Conservation (phyloP, 2,797 vertebrate species). For the Chanos chanos region DNA sequence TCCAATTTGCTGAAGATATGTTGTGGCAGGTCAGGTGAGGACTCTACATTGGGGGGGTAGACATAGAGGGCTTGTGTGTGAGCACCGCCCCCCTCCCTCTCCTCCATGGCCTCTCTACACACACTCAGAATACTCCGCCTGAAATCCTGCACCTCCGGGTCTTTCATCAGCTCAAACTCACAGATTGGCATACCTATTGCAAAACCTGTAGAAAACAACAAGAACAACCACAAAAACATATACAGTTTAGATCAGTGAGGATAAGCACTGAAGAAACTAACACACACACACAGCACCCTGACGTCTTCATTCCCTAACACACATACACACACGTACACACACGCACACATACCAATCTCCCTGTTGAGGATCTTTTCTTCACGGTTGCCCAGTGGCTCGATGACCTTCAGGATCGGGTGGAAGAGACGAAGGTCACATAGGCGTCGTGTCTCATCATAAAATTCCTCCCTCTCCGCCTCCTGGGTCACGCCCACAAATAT, state of each 20-base stretch:
- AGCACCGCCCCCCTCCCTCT: slow-evolving; percentile 66
- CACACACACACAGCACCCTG: not conserved
- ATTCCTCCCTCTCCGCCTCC: slow-evolving; percentile 78
- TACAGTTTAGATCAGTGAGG: not conserved
- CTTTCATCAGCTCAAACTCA: slow-evolving; percentile 72
- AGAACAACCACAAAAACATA: not conserved
- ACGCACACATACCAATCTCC: slow-evolving; percentile 67
- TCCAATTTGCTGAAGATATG: slow-evolving; percentile 73
- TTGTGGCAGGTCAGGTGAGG: slow-evolving; percentile 68
- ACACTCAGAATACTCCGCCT: slow-evolving; percentile 63
- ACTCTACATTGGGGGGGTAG: slow-evolving; percentile 76
- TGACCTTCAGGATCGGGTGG: slow-evolving; percentile 77
- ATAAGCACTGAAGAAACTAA: not conserved
- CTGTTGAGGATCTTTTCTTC: slow-evolving; percentile 80
- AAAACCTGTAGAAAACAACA: slow-evolving; percentile 42
- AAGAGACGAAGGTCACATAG: slow-evolving; percentile 76
- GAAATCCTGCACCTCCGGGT: slow-evolving; percentile 70
- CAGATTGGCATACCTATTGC: slow-evolving; percentile 68
- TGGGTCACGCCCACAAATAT: slow-evolving; percentile 80
- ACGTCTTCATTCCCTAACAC: not conserved
- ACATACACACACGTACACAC: not conserved
- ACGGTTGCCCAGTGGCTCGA: slow-evolving; percentile 74
- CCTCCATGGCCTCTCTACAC: slow-evolving; percentile 71
- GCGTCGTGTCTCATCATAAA: slow-evolving; percentile 72
- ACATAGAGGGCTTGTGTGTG: slow-evolving; percentile 76